A percentile compares a stretch with the other conserved stretches of the same genome.
Evolutionary conservation across 2,888 invertebrate genomes (phyloP).

Genomic region (Noctua fimbriata): DNA sequence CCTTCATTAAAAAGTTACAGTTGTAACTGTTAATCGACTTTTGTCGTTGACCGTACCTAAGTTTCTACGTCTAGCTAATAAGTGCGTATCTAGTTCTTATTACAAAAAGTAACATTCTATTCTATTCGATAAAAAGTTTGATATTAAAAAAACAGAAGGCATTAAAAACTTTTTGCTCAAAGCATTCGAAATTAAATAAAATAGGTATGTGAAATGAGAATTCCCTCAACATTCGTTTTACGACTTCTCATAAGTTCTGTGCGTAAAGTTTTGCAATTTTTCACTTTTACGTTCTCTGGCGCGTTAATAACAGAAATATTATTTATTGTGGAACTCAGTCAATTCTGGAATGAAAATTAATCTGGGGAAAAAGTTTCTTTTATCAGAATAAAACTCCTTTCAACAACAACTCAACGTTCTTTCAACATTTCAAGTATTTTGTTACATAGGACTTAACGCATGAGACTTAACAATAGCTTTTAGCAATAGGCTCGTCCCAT

Average conservation of each 20-base stretch:
- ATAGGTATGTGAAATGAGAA: constrained; percentile 32
- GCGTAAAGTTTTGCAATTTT: constrained; percentile 47
- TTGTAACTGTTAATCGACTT: not conserved
- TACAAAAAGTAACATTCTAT: not conserved
- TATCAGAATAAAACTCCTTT: not conserved
- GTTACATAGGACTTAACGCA: not conserved
- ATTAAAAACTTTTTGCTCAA: constrained; percentile 15
- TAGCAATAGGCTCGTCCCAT: not conserved
- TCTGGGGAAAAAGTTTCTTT: not conserved
- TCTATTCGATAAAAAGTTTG: not conserved
- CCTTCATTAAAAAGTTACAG: too few relatives aligned
- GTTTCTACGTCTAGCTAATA: not conserved
- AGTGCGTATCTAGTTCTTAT: not conserved
- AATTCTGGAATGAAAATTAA: not conserved
- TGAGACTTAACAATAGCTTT: not conserved
- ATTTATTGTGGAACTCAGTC: constrained; percentile 26
- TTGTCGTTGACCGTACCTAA: not conserved
- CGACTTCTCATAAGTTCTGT: constrained; percentile 30
- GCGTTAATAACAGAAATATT: constrained; percentile 29
- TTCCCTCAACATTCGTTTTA: constrained; percentile 24
- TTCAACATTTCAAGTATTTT: not conserved
- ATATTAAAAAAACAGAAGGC: not conserved
- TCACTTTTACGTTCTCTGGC: constrained; percentile 29
- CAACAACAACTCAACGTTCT: too few relatives aligned
- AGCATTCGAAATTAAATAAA: constrained; percentile 42